Conservation (phyloP, 2,797 vertebrate species). For the Muscicapa striata region DNA sequence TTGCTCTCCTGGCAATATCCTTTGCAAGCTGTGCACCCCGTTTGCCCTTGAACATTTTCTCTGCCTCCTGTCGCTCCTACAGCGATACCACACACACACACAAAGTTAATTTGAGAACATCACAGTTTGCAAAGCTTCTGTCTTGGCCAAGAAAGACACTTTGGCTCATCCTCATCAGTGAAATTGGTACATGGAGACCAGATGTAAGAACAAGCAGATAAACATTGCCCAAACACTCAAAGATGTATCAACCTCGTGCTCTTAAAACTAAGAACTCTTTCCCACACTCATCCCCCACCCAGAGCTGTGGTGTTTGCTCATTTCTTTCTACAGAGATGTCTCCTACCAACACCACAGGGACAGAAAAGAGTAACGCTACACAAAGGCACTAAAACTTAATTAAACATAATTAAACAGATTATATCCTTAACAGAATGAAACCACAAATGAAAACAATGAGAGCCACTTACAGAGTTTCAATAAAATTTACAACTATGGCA, state of each 20-base stretch:
- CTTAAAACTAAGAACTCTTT: not conserved
- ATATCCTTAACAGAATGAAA: not conserved
- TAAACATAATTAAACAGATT: not conserved
- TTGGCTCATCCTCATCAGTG: not conserved
- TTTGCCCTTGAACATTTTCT: conserved; percentile 99
- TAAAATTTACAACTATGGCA: not conserved
- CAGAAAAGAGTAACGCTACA: not conserved
- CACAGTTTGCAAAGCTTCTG: conserved; percentile 53
- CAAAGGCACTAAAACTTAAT: not conserved
- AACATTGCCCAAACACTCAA: not conserved
- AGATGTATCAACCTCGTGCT: not conserved
- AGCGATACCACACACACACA: conserved; percentile 89
- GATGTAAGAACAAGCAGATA: not conserved
- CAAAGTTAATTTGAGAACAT: conserved; percentile 84
- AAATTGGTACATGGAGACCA: not conserved
- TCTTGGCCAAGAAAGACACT: conserved; percentile 6
- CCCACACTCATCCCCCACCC: not conserved
- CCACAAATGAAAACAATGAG: not conserved
- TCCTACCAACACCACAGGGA: not conserved
- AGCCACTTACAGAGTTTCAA: not conserved
- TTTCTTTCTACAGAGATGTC: not conserved
- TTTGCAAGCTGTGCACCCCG: conserved; percentile 98
- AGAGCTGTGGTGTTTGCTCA: not conserved
- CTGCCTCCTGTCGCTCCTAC: conserved; percentile 98
- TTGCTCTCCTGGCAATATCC: conserved; percentile 98